Evolutionary conservation across 2,797 vertebrate species (phyloP).

Genomic region (Dendrocincla fuliginosa): DNA sequence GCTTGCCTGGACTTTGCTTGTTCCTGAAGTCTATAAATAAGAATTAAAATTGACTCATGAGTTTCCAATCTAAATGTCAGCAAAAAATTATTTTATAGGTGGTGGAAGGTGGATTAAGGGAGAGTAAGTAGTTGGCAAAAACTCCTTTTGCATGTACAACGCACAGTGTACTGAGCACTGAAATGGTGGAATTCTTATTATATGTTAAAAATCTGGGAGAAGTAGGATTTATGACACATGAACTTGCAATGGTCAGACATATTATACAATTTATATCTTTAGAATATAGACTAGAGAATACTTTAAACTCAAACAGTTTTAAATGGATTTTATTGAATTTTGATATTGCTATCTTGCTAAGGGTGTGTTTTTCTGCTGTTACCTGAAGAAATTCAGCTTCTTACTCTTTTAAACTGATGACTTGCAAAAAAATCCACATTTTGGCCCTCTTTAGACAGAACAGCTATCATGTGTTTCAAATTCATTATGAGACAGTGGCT

Average conservation of each 20-base stretch:
- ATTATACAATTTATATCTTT: not conserved
- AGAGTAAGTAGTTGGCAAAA: not conserved
- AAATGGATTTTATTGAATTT: not conserved
- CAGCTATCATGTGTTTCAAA: not conserved
- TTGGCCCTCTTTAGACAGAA: not conserved
- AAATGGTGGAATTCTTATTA: not conserved
- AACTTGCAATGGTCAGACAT: not conserved
- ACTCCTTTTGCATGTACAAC: not conserved
- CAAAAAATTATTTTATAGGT: slow-evolving; percentile 60
- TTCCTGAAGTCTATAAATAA: slow-evolving; percentile 76
- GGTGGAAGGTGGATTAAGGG: slow-evolving; percentile 27
- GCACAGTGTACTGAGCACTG: not conserved
- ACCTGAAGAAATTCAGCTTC: not conserved
- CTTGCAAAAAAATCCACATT: not conserved
- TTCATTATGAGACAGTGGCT: not conserved
- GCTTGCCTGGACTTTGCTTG: slow-evolving; percentile 73
- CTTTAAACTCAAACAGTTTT: not conserved
- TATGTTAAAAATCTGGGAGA: not conserved
- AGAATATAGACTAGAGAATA: not conserved
- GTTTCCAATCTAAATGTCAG: slow-evolving; percentile 70
- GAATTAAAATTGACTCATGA: slow-evolving; percentile 79
- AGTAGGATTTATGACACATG: not conserved
- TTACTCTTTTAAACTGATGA: not conserved
- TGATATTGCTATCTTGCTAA: not conserved
- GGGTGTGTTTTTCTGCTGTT: not conserved